Percentiles rank a stretch among this genome's conserved stretches.
phyloP scores from a whole-genome alignment of 2,888 invertebrate species.

The Crematogaster levior region DNA sequence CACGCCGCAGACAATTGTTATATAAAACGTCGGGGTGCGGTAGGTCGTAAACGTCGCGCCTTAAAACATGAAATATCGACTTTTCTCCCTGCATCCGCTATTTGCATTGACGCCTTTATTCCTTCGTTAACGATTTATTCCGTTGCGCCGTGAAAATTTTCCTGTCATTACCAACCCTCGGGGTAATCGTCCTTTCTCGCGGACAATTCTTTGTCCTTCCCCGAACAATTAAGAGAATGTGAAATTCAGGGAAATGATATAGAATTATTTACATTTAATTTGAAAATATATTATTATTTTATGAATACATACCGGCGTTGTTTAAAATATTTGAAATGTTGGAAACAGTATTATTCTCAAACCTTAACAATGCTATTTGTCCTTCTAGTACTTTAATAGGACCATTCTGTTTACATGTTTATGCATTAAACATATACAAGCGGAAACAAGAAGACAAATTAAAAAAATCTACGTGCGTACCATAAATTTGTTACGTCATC shows the following conservation, averaged over 20 bases:
- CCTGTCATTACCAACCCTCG: neutral
- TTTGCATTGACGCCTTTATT: slow-evolving; percentile 39
- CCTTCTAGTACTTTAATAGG: slow-evolving; percentile 1
- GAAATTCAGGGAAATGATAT: neutral
- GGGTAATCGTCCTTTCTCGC: neutral
- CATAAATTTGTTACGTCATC: slow-evolving; percentile 34
- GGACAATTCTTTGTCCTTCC: neutral
- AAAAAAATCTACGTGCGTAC: slow-evolving; percentile 36
- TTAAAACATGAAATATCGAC: slow-evolving; percentile 55
- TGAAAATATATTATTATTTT: neutral
- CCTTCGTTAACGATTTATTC: slow-evolving; percentile 40
- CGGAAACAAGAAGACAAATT: slow-evolving; percentile 21
- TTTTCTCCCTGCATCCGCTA: slow-evolving; percentile 26
- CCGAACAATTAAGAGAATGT: slow-evolving; percentile 2
- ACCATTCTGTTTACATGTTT: slow-evolving; percentile 22
- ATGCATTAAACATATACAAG: neutral
- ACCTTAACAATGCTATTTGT: slow-evolving; percentile 2
- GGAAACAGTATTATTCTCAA: neutral
- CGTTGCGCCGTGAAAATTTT: neutral
- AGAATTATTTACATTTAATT: neutral
- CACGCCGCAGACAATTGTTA: slow-evolving; percentile 55
- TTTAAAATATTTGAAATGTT: slow-evolving; percentile 10
- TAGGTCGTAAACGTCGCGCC: slow-evolving; percentile 11
- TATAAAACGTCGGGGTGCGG: slow-evolving; percentile 52
- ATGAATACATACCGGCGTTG: neutral